Conservation (phyloP, 2,797 vertebrate species). For the Peromyscus nudipes region DNA sequence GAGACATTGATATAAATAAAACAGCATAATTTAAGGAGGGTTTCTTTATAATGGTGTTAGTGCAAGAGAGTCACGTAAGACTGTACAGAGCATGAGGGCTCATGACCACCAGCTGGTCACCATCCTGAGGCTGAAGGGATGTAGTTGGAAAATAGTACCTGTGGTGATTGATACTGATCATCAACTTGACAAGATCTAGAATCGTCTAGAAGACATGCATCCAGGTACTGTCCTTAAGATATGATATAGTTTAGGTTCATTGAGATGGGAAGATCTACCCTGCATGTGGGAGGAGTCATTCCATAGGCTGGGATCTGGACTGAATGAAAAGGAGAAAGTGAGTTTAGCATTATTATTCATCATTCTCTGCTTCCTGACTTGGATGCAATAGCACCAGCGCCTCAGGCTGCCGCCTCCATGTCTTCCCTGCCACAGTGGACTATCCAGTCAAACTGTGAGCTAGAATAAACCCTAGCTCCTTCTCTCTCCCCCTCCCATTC, state of each 20-base stretch:
- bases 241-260: not conserved
- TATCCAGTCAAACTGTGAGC: not conserved
- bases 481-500: not conserved
- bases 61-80: not conserved
- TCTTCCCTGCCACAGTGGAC: not conserved
- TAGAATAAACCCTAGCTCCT: not conserved
- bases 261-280: not conserved
- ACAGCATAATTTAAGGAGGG: not conserved
- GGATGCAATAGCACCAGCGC: not conserved
- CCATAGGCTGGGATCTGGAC: not conserved
- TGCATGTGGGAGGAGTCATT: not conserved
- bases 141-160: not conserved
- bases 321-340: not conserved
- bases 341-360: too few species aligned
- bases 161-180: not conserved
- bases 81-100: not conserved
- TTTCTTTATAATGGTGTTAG: not conserved
- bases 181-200: not conserved
- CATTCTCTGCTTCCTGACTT: not conserved
- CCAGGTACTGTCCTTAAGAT: not conserved
- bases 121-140: not conserved
- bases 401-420: not conserved
- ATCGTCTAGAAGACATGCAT: not conserved
- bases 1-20: not conserved
- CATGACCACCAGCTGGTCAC: not conserved